Conservation (phyloP, 2,888 invertebrate genomes). For the Oxystoma pomonae region DNA sequence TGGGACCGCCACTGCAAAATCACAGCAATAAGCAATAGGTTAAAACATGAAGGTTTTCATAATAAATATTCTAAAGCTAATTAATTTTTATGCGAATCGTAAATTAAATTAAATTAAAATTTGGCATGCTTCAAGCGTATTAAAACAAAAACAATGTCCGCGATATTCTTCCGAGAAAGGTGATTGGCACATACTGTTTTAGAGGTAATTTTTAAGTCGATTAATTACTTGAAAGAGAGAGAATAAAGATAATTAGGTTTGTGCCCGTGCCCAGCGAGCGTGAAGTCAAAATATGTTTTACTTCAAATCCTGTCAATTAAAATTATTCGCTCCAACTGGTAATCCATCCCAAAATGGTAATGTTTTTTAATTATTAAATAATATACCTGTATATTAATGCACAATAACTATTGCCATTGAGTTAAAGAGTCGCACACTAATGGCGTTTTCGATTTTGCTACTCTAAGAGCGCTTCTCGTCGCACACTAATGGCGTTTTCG, state of each 20-base stretch:
- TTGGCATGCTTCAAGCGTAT: background rate
- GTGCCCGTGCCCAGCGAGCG: background rate
- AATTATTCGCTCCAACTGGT: background rate
- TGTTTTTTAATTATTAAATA: no score
- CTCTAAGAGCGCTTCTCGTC: no score
- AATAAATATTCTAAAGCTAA: no score
- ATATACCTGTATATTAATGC: no score
- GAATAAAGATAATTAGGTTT: background rate
- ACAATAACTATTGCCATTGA: no score
- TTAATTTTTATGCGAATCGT: no score
- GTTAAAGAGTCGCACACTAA: no score
- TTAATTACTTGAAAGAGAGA: background rate
- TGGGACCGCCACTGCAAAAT: no score
- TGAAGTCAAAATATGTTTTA: background rate
- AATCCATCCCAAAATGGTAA: background rate
- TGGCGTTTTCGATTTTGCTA: no score
- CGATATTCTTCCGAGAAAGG: background rate
- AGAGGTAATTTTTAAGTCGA: background rate
- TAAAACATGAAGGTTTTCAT: no score
- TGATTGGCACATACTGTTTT: background rate
- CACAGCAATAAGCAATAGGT: no score
- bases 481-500: no score
- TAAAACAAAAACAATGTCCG: background rate
- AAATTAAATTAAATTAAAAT: background rate
- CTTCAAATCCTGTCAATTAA: background rate